A percentile compares a stretch with the other conserved stretches of the same genome.
These are phyloP conservation scores for Trichopria drosophilae DNA, from an alignment of 2,888 invertebrate species.

Conservation along the genomic window DNA sequence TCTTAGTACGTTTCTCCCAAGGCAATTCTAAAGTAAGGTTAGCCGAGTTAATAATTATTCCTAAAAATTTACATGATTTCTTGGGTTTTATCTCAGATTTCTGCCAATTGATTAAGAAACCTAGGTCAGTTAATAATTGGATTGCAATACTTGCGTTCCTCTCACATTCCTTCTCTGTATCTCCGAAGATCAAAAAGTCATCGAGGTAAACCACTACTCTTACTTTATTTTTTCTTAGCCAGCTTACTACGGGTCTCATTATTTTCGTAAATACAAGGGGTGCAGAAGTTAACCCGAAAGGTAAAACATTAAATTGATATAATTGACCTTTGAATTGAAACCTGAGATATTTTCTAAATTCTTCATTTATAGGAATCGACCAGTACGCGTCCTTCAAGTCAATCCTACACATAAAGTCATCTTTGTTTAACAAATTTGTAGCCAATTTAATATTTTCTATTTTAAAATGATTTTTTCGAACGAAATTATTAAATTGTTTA, in stretches of 20 bases:
- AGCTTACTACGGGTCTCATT: too few relatives aligned
- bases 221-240: neutral
- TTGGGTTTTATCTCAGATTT: neutral
- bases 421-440: too few relatives aligned
- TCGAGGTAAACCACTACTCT: neutral
- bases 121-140: neutral
- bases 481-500: conserved; percentile 30
- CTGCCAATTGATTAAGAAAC: neutral
- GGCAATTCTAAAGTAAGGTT: conserved; percentile 1
- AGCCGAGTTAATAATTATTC: neutral
- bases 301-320: too few relatives aligned
- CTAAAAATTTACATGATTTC: neutral
- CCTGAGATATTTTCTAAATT: too few relatives aligned
- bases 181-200: neutral
- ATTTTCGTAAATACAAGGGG: too few relatives aligned
- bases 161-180: neutral
- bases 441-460: conserved; percentile 25
- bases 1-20: neutral
- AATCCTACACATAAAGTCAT: too few relatives aligned
- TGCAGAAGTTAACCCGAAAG: too few relatives aligned
- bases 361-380: too few relatives aligned
- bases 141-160: neutral
- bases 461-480: conserved; percentile 29
- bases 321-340: too few relatives aligned
- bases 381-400: too few relatives aligned